These are phyloP conservation scores for Lagothrix lagotricha DNA, from an alignment of 2,797 vertebrate species.

Conservation along the genomic window DNA sequence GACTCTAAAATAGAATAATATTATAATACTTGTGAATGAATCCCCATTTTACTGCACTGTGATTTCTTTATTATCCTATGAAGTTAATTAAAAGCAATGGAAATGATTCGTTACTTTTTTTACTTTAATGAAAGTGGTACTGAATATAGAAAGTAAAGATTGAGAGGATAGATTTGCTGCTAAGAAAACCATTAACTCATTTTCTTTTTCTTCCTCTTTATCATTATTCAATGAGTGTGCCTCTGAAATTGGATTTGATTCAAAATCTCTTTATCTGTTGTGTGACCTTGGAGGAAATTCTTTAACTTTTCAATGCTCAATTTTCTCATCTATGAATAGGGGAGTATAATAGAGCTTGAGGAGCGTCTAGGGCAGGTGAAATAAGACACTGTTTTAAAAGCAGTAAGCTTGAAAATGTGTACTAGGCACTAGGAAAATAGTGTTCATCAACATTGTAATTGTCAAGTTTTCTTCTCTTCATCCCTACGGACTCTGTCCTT, in stretches of 20 bases:
- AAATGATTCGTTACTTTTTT: conserved; percentile 24
- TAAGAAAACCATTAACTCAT: neutral
- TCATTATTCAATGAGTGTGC: neutral
- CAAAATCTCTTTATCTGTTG: neutral
- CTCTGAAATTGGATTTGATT: neutral
- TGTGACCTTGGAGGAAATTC: neutral
- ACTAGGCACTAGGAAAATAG: neutral
- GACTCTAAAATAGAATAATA: neutral
- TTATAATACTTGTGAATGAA: conserved; percentile 35
- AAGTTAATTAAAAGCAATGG: conserved; percentile 52
- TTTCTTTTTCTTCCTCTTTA: neutral
- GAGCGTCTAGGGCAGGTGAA: neutral
- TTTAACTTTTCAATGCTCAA: neutral
- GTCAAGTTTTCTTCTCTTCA: neutral
- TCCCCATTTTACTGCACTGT: neutral
- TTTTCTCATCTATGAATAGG: neutral
- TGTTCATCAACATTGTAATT: neutral
- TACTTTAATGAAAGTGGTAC: neutral
- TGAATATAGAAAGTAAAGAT: conserved; percentile 9
- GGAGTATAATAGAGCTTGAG: neutral
- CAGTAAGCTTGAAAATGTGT: neutral
- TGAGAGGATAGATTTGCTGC: neutral
- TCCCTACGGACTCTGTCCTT: neutral
- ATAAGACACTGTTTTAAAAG: neutral
- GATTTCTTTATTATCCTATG: neutral